Percentiles rank a stretch among this genome's conserved stretches.
phyloP scores from a whole-genome alignment of 1,140 invertebrate genomes.

The Panagrolaimus sp. region DNA sequence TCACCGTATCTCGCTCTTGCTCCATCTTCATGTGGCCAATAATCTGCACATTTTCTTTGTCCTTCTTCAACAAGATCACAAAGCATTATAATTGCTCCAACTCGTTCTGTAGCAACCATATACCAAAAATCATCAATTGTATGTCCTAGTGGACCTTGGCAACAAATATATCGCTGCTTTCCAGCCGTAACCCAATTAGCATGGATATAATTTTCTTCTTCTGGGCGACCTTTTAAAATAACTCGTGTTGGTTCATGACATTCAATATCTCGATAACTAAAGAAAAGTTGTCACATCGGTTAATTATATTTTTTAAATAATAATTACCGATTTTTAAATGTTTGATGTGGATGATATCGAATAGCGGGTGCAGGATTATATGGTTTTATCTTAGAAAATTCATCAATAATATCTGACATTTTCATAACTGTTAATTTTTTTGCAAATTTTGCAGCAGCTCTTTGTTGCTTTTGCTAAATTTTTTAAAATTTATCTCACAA shows the following conservation, averaged over 20 bases:
- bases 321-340: background rate
- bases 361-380: background rate
- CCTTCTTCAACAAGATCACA: conserved; percentile 2
- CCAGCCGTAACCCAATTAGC: conserved; percentile 3
- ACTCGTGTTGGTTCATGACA: conserved; percentile 8
- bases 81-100: conserved; percentile 1
- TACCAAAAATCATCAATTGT: conserved; percentile 2
- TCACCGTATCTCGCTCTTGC: background rate
- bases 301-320: too few relatives aligned
- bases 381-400: background rate
- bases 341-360: background rate
- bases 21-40: conserved; percentile 3
- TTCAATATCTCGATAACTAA: conserved; percentile 4
- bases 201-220: conserved; percentile 6
- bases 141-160: background rate
- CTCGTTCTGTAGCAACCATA: background rate
- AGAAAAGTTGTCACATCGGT: too few relatives aligned
- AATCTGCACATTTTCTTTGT: conserved; percentile 4
- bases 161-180: conserved; percentile 9
- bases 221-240: background rate
- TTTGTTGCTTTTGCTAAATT: background rate
- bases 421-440: background rate
- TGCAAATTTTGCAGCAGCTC: background rate
- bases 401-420: background rate
- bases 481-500: too few relatives aligned